These are phyloP conservation scores for Polypterus senegalus DNA, from an alignment of 2,113 vertebrate genomes.

Conservation along the genomic window DNA sequence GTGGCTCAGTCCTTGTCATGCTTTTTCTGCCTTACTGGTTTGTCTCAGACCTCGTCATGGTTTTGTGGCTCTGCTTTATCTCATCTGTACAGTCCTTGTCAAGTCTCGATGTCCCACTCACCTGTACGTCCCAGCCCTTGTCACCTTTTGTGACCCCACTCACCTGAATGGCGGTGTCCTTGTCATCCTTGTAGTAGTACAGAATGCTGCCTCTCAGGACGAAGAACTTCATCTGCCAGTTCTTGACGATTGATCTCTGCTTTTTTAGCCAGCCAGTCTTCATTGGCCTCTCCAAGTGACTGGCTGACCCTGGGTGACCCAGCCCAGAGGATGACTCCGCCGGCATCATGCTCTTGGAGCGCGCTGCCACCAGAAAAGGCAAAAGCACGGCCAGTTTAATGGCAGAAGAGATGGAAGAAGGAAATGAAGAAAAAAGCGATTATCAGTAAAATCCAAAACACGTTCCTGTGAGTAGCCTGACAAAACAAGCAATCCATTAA, in stretches of 20 bases:
- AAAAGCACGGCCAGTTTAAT: background rate
- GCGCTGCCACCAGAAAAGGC: slow-evolving; percentile 43
- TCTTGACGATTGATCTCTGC: slow-evolving; percentile 82
- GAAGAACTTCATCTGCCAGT: slow-evolving; percentile 88
- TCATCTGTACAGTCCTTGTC: too few species aligned
- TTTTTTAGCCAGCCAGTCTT: slow-evolving; percentile 90
- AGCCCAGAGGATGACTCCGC: slow-evolving; percentile 39
- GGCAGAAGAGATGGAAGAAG: too few species aligned
- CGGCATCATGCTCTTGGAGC: slow-evolving; percentile 75
- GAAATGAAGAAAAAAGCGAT: slow-evolving; percentile 9
- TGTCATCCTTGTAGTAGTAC: slow-evolving; percentile 83
- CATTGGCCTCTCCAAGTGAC: slow-evolving; percentile 61
- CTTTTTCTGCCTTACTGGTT: too few species aligned
- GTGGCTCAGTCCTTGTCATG: too few species aligned
- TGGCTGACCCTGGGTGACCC: slow-evolving; percentile 22
- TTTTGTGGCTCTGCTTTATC: too few species aligned
- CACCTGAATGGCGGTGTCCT: slow-evolving; percentile 73
- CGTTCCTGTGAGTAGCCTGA: too few species aligned
- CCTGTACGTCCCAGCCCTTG: slow-evolving; percentile 71
- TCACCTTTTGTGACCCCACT: slow-evolving; percentile 58
- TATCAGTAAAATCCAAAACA: background rate
- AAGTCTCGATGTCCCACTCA: slow-evolving; percentile 23
- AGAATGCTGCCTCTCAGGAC: slow-evolving; percentile 70
- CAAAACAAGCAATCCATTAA: too few species aligned
- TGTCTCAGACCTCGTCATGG: too few species aligned